A percentile compares a stretch with the other conserved stretches of the same genome.
Conservation (phyloP, 1,140 invertebrate species). For the Drosophila funebris region DNA sequence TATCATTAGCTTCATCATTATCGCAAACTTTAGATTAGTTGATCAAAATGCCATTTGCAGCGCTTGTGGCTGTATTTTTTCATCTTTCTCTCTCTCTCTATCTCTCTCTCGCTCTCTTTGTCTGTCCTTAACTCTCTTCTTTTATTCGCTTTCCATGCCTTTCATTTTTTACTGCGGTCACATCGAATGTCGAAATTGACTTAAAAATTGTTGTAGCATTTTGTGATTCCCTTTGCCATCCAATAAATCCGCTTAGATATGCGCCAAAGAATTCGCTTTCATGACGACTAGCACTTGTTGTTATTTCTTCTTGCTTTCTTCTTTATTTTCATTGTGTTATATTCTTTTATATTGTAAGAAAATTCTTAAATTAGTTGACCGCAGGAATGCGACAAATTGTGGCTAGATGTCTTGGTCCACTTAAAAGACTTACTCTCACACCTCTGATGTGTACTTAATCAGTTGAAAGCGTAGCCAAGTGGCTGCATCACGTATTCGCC, state of each 20-base stretch:
- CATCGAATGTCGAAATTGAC: constrained; percentile 44
- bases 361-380: constrained; percentile 71
- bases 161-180: not conserved
- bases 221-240: constrained; percentile 47
- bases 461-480: constrained; percentile 47
- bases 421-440: constrained; percentile 21
- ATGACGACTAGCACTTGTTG: constrained; percentile 62
- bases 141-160: not conserved
- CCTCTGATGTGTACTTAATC: constrained; percentile 31
- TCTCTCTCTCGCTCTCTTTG: not conserved
- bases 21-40: constrained; percentile 30
- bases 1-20: constrained; percentile 18
- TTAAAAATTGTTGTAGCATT: constrained; percentile 64
- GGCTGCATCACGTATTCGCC: constrained; percentile 43
- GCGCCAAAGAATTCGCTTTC: constrained; percentile 64
- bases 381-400: constrained; percentile 72
- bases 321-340: constrained; percentile 1
- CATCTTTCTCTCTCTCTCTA: not conserved
- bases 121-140: not conserved
- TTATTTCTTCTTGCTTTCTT: constrained; percentile 27
- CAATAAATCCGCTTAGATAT: constrained; percentile 63
- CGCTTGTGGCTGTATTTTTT: constrained; percentile 17
- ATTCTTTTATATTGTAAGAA: constrained; percentile 19
- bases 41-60: constrained; percentile 63
- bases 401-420: constrained; percentile 57